phyloP scores from a whole-genome alignment of 2,888 invertebrate genomes.

The Criorhina ranunculi region DNA sequence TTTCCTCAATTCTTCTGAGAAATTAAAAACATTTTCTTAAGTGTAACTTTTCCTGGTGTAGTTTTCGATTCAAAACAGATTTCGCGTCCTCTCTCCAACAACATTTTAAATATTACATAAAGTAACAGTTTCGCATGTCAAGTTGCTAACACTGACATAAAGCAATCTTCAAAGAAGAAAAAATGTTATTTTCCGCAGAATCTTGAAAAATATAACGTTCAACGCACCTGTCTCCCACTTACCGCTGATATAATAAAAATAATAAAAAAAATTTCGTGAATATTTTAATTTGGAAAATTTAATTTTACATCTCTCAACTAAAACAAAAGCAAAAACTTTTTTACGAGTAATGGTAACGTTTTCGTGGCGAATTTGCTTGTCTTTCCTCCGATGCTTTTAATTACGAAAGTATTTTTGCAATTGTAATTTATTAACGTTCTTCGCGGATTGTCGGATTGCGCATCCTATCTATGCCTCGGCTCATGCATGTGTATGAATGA shows the following conservation, averaged over 20 bases:
- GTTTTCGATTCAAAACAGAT: no score
- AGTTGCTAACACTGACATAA: no score
- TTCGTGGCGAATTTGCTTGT: slow-evolving; percentile 29
- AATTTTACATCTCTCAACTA: slow-evolving; percentile 36
- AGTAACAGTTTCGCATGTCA: no score
- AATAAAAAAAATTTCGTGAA: slow-evolving; percentile 3
- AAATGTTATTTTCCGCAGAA: no score
- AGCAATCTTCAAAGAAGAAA: no score
- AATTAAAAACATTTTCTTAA: no score
- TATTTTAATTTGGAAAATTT: slow-evolving; percentile 27
- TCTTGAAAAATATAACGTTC: background rate
- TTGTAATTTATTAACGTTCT: slow-evolving; percentile 69
- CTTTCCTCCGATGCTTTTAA: slow-evolving; percentile 47
- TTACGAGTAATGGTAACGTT: slow-evolving; percentile 21
- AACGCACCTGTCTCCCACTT: background rate
- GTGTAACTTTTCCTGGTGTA: no score
- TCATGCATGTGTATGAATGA: slow-evolving; percentile 15
- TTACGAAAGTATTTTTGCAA: slow-evolving; percentile 73
- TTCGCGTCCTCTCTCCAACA: no score
- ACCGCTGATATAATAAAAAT: background rate
- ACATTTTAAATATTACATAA: no score
- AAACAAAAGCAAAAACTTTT: slow-evolving; percentile 23
- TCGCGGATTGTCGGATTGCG: slow-evolving; percentile 24
- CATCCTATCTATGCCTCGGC: slow-evolving; percentile 1
- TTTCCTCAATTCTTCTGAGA: no score